phyloP scores from a whole-genome alignment of 2,113 vertebrate genomes.

The Rostratula benghalensis region DNA sequence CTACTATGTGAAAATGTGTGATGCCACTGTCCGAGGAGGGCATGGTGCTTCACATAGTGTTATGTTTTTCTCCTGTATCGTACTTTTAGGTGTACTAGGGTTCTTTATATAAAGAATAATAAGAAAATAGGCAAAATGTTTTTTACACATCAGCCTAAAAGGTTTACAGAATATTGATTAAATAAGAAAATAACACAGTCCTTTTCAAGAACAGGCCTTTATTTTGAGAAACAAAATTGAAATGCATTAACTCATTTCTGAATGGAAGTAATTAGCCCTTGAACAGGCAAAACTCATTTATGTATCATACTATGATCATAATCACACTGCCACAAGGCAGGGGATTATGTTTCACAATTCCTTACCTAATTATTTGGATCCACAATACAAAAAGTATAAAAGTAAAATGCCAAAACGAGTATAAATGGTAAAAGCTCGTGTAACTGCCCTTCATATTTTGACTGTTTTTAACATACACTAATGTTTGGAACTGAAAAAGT shows the following conservation, averaged over 20 bases:
- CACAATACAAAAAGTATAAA: neutral
- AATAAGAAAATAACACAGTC: neutral
- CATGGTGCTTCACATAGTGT: neutral
- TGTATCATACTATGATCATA: neutral
- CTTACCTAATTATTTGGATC: neutral
- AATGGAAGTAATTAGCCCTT: neutral
- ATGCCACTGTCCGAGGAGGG: neutral
- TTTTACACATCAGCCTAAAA: neutral
- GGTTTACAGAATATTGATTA: neutral
- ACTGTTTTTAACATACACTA: neutral
- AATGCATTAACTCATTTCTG: neutral
- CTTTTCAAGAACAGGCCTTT: neutral
- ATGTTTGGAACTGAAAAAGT: neutral
- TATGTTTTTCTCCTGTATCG: neutral
- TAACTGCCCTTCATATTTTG: neutral
- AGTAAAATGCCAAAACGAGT: neutral
- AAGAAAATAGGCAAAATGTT: neutral
- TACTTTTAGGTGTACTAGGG: neutral
- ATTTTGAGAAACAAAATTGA: neutral
- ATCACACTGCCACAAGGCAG: neutral
- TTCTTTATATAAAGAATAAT: neutral
- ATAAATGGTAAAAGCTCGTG: neutral
- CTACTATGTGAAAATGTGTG: neutral
- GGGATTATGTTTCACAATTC: neutral
- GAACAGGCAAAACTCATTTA: neutral